Evolutionary conservation across 2,113 vertebrate species (phyloP).

Genomic region (Vulpes vulpes): DNA sequence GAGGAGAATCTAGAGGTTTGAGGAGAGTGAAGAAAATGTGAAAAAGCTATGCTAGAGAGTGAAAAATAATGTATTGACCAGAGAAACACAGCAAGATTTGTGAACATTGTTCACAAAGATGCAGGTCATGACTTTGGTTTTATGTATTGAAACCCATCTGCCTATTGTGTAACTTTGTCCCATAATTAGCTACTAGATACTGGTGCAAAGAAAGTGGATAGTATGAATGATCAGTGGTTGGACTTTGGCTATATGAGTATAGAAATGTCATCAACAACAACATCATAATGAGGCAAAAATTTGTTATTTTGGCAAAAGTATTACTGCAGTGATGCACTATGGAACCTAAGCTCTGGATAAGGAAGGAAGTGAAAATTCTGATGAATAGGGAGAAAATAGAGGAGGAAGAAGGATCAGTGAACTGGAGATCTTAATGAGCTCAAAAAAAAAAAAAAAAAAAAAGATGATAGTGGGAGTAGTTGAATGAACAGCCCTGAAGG

Average conservation of each 20-base stretch:
- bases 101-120: not conserved
- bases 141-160: slow-evolving; percentile 12
- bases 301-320: not conserved
- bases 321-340: not conserved
- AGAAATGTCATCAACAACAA: not conserved
- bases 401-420: not conserved
- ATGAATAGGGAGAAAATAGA: slow-evolving; percentile 16
- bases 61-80: not conserved
- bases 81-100: not conserved
- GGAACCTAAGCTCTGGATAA: not conserved
- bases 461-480: slow-evolving; percentile 6
- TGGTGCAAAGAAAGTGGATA: not conserved
- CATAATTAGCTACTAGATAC: not conserved
- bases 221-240: not conserved
- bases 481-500: slow-evolving; percentile 13
- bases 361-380: slow-evolving; percentile 10
- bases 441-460: slow-evolving; percentile 63
- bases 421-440: slow-evolving; percentile 25
- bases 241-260: not conserved
- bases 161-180: not conserved
- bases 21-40: not conserved
- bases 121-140: slow-evolving; percentile 36
- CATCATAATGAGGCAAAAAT: not conserved
- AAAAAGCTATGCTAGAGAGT: not conserved
- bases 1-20: not conserved